Conservation (phyloP, 2,888 invertebrate species). For the Pseudococcus jackbeardsleyi region DNA sequence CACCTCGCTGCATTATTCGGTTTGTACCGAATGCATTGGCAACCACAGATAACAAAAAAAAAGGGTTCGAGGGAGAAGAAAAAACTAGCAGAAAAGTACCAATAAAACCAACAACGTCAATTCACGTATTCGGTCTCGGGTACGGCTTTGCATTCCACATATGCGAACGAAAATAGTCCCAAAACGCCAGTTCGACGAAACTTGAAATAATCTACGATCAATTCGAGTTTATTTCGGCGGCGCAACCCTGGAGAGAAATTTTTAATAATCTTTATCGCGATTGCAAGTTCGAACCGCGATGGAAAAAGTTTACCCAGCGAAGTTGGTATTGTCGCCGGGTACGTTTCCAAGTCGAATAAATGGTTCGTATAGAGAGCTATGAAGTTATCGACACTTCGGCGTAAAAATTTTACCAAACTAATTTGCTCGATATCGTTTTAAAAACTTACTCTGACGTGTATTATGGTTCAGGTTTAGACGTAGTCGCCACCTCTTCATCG, state of each 20-base stretch:
- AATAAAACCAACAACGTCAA: slow-evolving; percentile 11
- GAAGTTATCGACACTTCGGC: slow-evolving; percentile 34
- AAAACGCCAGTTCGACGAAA: slow-evolving; percentile 43
- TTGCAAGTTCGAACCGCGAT: slow-evolving; percentile 36
- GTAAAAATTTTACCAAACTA: slow-evolving; percentile 39
- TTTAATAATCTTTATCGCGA: slow-evolving; percentile 47
- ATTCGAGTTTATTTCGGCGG: slow-evolving; percentile 18
- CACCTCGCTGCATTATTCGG: too few relatives aligned
- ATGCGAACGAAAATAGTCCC: slow-evolving; percentile 45
- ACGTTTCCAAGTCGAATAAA: slow-evolving; percentile 27
- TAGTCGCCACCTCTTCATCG: background rate
- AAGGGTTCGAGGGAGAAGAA: background rate
- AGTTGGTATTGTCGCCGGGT: background rate
- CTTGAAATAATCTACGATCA: slow-evolving; percentile 49
- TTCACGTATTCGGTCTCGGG: slow-evolving; percentile 24
- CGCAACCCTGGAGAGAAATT: slow-evolving; percentile 44
- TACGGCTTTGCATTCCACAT: slow-evolving; percentile 1
- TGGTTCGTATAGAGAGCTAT: background rate
- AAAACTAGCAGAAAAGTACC: background rate
- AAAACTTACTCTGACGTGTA: slow-evolving; percentile 40
- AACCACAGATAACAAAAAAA: background rate
- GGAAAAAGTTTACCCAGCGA: slow-evolving; percentile 30
- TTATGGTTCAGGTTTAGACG: slow-evolving; percentile 40
- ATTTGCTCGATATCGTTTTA: slow-evolving; percentile 50
- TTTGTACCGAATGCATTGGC: too few relatives aligned